Base-by-base conservation (phyloP, 64 coral and sea anemone species). In the Pocillopora damicornis region DNA sequence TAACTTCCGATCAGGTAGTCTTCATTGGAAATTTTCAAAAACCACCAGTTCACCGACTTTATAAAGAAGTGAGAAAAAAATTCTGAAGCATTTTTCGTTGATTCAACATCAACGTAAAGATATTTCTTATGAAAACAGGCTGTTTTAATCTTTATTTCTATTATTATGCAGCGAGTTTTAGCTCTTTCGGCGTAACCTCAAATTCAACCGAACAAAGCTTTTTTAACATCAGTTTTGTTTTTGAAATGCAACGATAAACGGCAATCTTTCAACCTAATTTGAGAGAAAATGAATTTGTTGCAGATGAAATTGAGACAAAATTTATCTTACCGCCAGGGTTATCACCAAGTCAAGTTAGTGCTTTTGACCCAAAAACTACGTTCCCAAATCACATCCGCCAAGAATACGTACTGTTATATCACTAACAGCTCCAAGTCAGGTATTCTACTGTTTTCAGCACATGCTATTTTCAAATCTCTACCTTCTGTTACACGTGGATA, bases 361-460 rank as follows among this genome's bases (percentile, higher is more conserved):
- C 17, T 79, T 79, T 18, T 71, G 20, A 22, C 37, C 1, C 75
- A 18, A 57, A 62, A 83, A 83, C 64, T 83, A n/a, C 51, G 66
- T 45, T 58, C 71, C 65, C 35, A 68, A 71, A 45, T 0, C 18
- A 13, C 16, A 14, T 15, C 20, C 36, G 1, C 11, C 5, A 72
- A 71, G 25, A 15, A 7, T 72, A 72, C 20, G 65, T 65, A 9
- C 20, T 72, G 36, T 85, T 58, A 72, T 20, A 16, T 17, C 5
- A 45, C 60, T 34, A 35, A 61, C 58, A n/a, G 58, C 58, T 35
- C 77, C 11, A 79, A 20, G 34, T 82, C 59, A 30, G 79, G 56
- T 79, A 79, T 26, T 79, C 58, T 79, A 79, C 57, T 60, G 77
- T 79, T 60, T 23, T 26, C 34, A 23, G 60, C 77, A 79, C 77